Conservation (phyloP, 1,140 invertebrate genomes). For the Drosophila neocordata region DNA sequence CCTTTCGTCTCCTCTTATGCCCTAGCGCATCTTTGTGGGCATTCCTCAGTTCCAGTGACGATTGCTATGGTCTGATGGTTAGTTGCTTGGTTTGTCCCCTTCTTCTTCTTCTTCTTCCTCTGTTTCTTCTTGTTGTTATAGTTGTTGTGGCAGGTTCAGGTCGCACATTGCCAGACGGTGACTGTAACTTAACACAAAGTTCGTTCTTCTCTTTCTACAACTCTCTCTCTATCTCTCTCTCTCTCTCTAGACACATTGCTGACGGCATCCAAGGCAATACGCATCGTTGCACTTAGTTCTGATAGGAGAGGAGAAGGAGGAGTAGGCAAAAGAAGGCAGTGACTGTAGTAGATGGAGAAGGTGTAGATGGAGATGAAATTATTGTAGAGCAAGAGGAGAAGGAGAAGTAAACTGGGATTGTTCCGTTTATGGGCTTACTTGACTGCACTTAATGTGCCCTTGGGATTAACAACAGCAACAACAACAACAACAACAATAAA, state of each 20-base stretch:
- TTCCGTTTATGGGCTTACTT: slow-evolving; percentile 2
- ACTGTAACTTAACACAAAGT: slow-evolving; percentile 30
- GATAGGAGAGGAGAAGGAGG: not conserved
- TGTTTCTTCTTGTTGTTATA: slow-evolving; percentile 23
- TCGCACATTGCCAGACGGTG: slow-evolving; percentile 57
- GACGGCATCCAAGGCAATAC: slow-evolving; percentile 30
- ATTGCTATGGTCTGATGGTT: slow-evolving; percentile 50
- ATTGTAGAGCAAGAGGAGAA: not conserved
- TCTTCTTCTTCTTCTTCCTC: too few species aligned
- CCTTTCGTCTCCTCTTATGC: not conserved
- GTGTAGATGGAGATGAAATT: not conserved
- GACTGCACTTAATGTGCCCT: slow-evolving; percentile 52
- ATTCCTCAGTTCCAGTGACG: slow-evolving; percentile 55
- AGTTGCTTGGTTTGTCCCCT: not conserved
- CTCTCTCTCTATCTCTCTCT: not conserved
- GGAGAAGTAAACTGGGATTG: not conserved
- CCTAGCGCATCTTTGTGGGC: slow-evolving; percentile 49
- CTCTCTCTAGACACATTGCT: slow-evolving; percentile 14
- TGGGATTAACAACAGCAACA: slow-evolving; percentile 1
- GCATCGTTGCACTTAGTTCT: slow-evolving; percentile 60
- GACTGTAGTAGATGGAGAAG: not conserved
- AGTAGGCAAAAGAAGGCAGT: not conserved
- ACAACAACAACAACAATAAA: not conserved
- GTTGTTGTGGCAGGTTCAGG: slow-evolving; percentile 57
- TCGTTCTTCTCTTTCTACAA: slow-evolving; percentile 5